A percentile compares a stretch with the other conserved stretches of the same genome.
phyloP scores from a whole-genome alignment of 2,113 vertebrate species.

The Corvus cornix region DNA sequence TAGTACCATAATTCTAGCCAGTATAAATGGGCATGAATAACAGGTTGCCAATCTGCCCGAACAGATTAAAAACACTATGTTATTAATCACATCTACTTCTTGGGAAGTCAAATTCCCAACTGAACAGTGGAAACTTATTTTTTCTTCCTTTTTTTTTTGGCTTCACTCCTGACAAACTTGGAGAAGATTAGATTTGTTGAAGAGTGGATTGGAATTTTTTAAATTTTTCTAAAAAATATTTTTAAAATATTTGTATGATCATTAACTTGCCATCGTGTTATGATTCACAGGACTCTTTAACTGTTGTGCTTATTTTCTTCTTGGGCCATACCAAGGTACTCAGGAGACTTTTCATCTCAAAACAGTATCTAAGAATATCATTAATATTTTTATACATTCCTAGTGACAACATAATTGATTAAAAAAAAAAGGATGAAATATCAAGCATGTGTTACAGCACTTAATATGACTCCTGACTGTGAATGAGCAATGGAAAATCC shows the following conservation, averaged over 20 bases:
- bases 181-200: neutral
- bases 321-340: neutral
- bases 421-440: rapidly evolving
- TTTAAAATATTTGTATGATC: neutral
- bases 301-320: neutral
- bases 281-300: neutral
- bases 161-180: neutral
- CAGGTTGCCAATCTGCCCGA: neutral
- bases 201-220: neutral
- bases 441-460: neutral
- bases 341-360: neutral
- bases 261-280: neutral
- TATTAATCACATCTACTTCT: neutral
- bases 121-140: neutral
- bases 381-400: neutral
- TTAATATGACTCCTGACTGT: neutral
- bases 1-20: neutral
- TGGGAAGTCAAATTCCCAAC: neutral
- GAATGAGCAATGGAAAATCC: neutral
- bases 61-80: neutral
- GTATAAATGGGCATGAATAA: neutral
- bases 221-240: neutral
- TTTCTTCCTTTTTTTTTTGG: rapidly evolving
- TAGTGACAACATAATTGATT: neutral
- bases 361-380: neutral